Percentiles rank a stretch among this genome's conserved stretches.
phyloP scores from a whole-genome alignment of 1,140 invertebrate species.

The Heterodera schachtii region DNA sequence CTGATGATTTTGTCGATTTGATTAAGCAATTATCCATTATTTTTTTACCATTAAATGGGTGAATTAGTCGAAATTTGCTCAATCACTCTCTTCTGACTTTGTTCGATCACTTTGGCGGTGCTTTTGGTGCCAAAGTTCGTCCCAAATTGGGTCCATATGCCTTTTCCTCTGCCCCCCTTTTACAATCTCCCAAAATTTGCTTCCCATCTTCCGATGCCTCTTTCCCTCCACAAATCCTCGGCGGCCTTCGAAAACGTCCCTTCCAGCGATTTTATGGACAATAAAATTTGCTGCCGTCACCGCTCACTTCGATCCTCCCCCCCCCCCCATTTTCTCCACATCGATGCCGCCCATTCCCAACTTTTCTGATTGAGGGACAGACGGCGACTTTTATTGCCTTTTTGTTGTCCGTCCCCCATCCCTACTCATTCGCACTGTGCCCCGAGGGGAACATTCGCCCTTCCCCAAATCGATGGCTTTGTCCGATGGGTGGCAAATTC shows the following conservation, averaged over 20 bases:
- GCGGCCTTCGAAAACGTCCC: neutral
- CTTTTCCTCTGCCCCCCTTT: neutral
- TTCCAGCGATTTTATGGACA: neutral
- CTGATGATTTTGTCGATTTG: slow-evolving; percentile 7
- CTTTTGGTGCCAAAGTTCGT: neutral
- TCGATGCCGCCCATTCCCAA: neutral
- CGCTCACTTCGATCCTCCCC: neutral
- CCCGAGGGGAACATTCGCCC: neutral
- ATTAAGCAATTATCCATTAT: neutral
- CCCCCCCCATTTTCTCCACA: neutral
- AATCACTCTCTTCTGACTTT: neutral
- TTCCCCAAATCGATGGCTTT: neutral
- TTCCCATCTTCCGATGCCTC: neutral
- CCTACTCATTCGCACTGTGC: slow-evolving; percentile 7
- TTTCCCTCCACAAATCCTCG: neutral
- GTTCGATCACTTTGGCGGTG: neutral
- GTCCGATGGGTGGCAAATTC: neutral
- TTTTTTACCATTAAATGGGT: neutral
- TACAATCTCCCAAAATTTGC: neutral
- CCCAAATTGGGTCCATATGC: neutral
- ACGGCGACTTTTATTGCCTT: slow-evolving; percentile 17
- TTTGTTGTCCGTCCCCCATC: neutral
- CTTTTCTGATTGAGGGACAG: slow-evolving; percentile 5
- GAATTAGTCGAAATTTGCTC: too few species aligned
- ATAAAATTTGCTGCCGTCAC: slow-evolving; percentile 4